Base-by-base conservation (phyloP, 1,140 invertebrate species). In the Hylyphantes graminicola region DNA sequence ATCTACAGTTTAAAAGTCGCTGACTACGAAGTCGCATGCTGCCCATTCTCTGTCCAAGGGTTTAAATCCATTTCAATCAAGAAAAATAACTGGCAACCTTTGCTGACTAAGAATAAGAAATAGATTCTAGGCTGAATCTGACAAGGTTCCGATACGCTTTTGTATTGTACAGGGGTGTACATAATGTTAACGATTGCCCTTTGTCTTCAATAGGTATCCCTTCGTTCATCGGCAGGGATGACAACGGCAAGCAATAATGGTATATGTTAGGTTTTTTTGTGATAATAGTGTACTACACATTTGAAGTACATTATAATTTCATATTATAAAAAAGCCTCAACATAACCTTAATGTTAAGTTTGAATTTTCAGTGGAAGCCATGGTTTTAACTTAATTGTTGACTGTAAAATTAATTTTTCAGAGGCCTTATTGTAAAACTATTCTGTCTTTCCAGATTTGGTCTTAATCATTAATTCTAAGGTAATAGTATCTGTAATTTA, bases 251-350 rank as follows among this genome's bases (percentile, higher is more conserved):
- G n/a, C 72, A 11, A 54, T 70, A 83, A 83, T 83, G 81, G 81
- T 83, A 83, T 63, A 75, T 83, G 81, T 83, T 83, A 83, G 81
- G 81, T 76, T 83, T 83, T 76, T 83, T 83, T 82, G 70, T 82
- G 54, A 76, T 83, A 48, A 67, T 76, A 76, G 74, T 75, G 73
- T 83, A 76, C 81, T 76, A 76, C 64, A 64, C 9, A 11, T 74
- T 50, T 83, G 73, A 50, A 67, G 81, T 68, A 65, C 81, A 76
- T 82, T 74, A 73, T 83, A 83, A 63, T 74, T 55, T 82, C 59
- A 51, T 75, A 75, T 63, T 67, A 67, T 76, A 83, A 82, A 82
- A 74, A 57, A 67, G 76, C 76, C 76, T 79, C 76, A 67, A 67
- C 76, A 79, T 64, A 77, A 35, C 35, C 75, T 55, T 19, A 79